A percentile compares a stretch with the other conserved stretches of the same genome.
These are phyloP conservation scores for Larimichthys polyactis DNA, from an alignment of 2,113 vertebrate genomes.

Conservation along the genomic window DNA sequence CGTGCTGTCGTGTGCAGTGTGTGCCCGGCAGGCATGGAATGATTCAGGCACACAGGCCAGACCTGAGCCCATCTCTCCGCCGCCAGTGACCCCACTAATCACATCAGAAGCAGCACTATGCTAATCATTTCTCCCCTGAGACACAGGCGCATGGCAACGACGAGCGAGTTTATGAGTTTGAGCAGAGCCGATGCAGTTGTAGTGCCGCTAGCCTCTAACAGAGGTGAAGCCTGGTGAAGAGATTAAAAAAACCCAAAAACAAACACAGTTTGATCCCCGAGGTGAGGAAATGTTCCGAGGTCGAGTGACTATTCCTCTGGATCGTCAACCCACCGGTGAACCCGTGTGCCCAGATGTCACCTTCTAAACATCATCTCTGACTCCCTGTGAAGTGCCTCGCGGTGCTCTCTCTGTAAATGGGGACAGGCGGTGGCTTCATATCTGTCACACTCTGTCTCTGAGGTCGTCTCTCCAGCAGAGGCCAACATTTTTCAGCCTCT, in stretches of 20 bases:
- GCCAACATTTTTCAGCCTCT: slow-evolving; percentile 13
- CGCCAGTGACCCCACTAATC: slow-evolving; percentile 66
- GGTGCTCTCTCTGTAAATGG: slow-evolving; percentile 40
- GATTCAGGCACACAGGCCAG: slow-evolving; percentile 31
- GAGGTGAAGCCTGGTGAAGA: slow-evolving; percentile 28
- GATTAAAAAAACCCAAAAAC: slow-evolving; percentile 16
- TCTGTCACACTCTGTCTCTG: slow-evolving; percentile 50
- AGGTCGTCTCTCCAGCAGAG: slow-evolving; percentile 44
- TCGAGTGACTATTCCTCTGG: not conserved
- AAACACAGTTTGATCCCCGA: slow-evolving; percentile 9
- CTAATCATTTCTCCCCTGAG: slow-evolving; percentile 57
- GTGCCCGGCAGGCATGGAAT: slow-evolving; percentile 26
- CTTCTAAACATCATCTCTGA: slow-evolving; percentile 15
- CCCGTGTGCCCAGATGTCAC: slow-evolving; percentile 46
- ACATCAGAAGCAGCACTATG: slow-evolving; percentile 54
- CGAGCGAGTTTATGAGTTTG: slow-evolving; percentile 12
- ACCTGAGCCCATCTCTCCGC: slow-evolving; percentile 39
- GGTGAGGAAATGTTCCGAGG: slow-evolving; percentile 46
- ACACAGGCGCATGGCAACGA: slow-evolving; percentile 25
- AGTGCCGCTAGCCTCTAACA: slow-evolving; percentile 6
- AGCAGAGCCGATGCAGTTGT: not conserved
- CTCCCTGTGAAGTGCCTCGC: slow-evolving; percentile 38
- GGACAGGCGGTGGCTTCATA: slow-evolving; percentile 57
- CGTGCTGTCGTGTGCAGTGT: not conserved
- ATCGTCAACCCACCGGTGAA: slow-evolving; percentile 46